Percentiles rank a stretch among this genome's conserved stretches.
Conservation (phyloP, 2,888 invertebrate genomes). For the Coleophora deauratella region DNA sequence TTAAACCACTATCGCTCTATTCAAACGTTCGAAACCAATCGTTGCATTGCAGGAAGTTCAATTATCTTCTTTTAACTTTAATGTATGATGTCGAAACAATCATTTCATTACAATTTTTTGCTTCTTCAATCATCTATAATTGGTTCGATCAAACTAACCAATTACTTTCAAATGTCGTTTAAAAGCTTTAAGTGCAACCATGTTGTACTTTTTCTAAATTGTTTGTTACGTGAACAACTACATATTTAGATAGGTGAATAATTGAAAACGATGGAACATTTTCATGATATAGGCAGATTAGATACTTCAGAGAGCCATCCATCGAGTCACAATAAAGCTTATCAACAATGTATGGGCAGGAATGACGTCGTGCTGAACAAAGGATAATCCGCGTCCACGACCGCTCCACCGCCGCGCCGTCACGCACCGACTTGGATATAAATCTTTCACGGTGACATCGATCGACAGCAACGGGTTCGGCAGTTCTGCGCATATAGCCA, state of each 20-base stretch:
- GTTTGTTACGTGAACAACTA: too few relatives aligned
- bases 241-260: too few relatives aligned
- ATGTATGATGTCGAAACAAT: slow-evolving; percentile 68
- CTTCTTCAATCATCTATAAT: slow-evolving; percentile 57
- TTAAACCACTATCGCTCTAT: slow-evolving; percentile 31
- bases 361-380: slow-evolving; percentile 44
- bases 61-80: slow-evolving; percentile 69
- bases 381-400: slow-evolving; percentile 57
- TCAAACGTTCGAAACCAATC: slow-evolving; percentile 50
- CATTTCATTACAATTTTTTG: slow-evolving; percentile 68
- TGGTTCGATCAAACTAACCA: slow-evolving; percentile 50
- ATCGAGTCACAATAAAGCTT: slow-evolving; percentile 39
- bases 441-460: slow-evolving; percentile 59
- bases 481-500: slow-evolving; percentile 23
- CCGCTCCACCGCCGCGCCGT: slow-evolving; percentile 40
- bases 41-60: slow-evolving; percentile 65
- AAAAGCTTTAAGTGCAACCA: too few relatives aligned
- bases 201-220: too few relatives aligned
- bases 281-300: too few relatives aligned
- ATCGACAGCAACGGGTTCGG: slow-evolving; percentile 44
- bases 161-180: slow-evolving; percentile 15
- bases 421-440: slow-evolving; percentile 50
- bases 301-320: slow-evolving; percentile 25
- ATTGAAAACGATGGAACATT: too few relatives aligned
- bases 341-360: slow-evolving; percentile 41